A percentile compares a stretch with the other conserved stretches of the same genome.
These are phyloP conservation scores for Drosophila fungiperda DNA, from an alignment of 2,888 invertebrate genomes.

Conservation along the genomic window DNA sequence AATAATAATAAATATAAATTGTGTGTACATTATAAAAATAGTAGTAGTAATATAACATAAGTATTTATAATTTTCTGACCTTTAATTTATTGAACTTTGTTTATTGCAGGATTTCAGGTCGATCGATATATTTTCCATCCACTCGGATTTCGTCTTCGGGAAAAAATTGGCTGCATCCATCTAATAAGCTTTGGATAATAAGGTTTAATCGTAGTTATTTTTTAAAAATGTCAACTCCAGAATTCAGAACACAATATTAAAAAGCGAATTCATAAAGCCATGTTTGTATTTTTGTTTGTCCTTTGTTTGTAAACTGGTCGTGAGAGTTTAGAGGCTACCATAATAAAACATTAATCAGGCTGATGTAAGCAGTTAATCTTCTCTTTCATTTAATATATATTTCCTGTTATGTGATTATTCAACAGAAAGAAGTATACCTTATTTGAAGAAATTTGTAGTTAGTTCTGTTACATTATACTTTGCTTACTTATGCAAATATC, in stretches of 20 bases:
- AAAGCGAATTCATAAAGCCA: not conserved
- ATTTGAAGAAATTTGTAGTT: not conserved
- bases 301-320: not conserved
- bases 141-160: not conserved
- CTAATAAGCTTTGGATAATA: not conserved
- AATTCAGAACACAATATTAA: not conserved
- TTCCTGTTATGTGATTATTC: not conserved
- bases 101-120: not conserved
- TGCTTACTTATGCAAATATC: not conserved
- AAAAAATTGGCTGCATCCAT: not conserved
- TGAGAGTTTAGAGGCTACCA: not conserved
- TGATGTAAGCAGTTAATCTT: not conserved
- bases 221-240: not conserved
- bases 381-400: not conserved
- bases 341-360: not conserved
- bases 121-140: not conserved
- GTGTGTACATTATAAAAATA: not conserved
- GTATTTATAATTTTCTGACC: not conserved
- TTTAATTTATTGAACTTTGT: not conserved
- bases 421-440: not conserved
- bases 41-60: not conserved
- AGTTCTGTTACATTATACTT: not conserved
- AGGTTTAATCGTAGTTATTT: not conserved
- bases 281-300: not conserved
- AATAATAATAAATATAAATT: not conserved